Base-by-base conservation (phyloP, 2,888 invertebrate genomes). In the Strigamia maritima region DNA sequence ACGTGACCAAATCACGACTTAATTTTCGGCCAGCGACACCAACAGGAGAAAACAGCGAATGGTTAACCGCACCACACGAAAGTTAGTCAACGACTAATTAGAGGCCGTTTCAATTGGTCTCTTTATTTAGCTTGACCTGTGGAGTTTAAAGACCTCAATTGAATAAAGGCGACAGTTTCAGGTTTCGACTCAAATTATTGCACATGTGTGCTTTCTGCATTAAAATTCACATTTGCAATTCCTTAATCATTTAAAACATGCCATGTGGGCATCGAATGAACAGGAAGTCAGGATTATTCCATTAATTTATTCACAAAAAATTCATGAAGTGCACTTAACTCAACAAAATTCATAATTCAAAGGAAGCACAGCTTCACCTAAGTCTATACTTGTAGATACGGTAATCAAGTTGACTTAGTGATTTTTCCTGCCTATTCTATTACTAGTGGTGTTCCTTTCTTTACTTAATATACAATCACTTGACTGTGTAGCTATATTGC, bases 121-220 rank as follows among this genome's bases (percentile, higher is more conserved):
- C 70, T 70, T 70, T 70, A 70, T 70, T 70, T 70, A 26, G 70
- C 70, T 70, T 70, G 70, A 70, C 70, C 70, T 70, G 70, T 70
- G 7, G 54, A 19, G 19, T 54, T 54, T 22, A 19, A n/a, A 19
- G 54, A 54, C 54, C 54, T 54, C 54, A 8, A 19, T 19, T 54
- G 54, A 54, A 54, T 54, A 54, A 54, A 54, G 54, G 54, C 19
- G 54, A 54, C 54, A 54, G 19, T 54, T 54, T 54, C 54, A 54
- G 19, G 19, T 54, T 54, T 3, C 54, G 19, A 19, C 22, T 54
- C 19, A 35, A 54, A 54, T 54, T 54, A 54, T n/a, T n/a, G 44
- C 44, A 14, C 44, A 44, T 44, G 44, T 54, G 54, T 19, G 54
- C 54, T 35, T 54, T 54, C 19, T 8, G 54, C 54, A 54, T 54